Evolutionary conservation across 1,140 invertebrate genomes (phyloP).

Genomic region (Ceratina japonica): DNA sequence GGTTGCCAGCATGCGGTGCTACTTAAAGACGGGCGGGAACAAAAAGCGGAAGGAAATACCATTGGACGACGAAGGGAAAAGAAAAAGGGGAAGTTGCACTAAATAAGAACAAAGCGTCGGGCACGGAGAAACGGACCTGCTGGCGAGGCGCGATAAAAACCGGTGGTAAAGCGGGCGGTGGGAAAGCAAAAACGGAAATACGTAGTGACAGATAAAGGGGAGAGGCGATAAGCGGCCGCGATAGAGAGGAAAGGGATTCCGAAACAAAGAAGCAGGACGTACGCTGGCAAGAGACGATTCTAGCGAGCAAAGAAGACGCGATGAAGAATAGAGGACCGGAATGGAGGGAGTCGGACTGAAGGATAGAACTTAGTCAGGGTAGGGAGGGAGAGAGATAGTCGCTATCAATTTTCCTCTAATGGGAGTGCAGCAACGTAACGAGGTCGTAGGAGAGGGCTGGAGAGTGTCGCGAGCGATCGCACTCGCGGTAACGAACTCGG

Average conservation of each 20-base stretch:
- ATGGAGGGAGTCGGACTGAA: slow-evolving; percentile 6
- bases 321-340: neutral
- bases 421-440: slow-evolving; percentile 68
- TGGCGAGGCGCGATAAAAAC: slow-evolving; percentile 1
- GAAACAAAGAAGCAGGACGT: slow-evolving; percentile 21
- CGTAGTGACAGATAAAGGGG: slow-evolving; percentile 20
- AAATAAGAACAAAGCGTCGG: neutral
- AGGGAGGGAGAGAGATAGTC: slow-evolving; percentile 57
- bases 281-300: neutral
- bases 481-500: slow-evolving; percentile 72
- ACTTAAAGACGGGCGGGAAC: neutral
- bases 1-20: neutral
- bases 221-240: slow-evolving; percentile 15
- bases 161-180: neutral
- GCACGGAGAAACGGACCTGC: neutral
- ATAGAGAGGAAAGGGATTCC: slow-evolving; percentile 24
- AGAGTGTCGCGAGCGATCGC: slow-evolving; percentile 69
- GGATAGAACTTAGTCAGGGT: neutral
- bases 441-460: slow-evolving; percentile 64
- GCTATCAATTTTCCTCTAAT: slow-evolving; percentile 75
- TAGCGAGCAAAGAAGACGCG: neutral
- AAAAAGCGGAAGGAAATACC: neutral
- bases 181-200: slow-evolving; percentile 13
- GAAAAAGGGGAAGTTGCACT: neutral
- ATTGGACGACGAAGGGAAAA: neutral